These are phyloP conservation scores for Papilio helenus DNA, from an alignment of 1,140 invertebrate genomes.

Conservation along the genomic window DNA sequence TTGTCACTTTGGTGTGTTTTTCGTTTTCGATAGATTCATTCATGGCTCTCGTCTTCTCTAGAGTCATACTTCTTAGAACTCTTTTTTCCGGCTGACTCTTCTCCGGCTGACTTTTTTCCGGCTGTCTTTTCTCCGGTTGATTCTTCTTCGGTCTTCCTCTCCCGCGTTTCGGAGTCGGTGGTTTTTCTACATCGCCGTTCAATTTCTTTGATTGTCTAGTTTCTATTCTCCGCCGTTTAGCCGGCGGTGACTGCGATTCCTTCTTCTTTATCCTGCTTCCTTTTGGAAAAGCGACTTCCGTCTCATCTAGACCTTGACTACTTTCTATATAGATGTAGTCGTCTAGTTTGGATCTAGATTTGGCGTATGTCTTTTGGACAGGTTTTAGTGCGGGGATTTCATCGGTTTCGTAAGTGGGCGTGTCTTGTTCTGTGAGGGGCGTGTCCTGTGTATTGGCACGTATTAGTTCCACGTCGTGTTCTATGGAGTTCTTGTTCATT, in stretches of 20 bases:
- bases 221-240: constrained; percentile 70
- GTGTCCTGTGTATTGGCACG: constrained; percentile 70
- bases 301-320: constrained; percentile 71
- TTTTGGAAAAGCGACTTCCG: constrained; percentile 73
- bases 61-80: constrained; percentile 43
- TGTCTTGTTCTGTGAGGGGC: constrained; percentile 55
- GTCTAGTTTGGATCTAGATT: constrained; percentile 73
- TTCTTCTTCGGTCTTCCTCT: constrained; percentile 52
- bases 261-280: constrained; percentile 59
- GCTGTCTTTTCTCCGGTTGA: constrained; percentile 44
- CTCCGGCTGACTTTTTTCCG: constrained; percentile 43
- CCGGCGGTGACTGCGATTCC: constrained; percentile 59
- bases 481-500: constrained; percentile 73
- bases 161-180: constrained; percentile 45
- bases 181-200: constrained; percentile 45
- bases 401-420: constrained; percentile 61
- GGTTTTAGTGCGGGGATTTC: constrained; percentile 72
- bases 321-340: constrained; percentile 76
- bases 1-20: constrained; percentile 57
- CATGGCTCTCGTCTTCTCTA: constrained; percentile 53
- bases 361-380: constrained; percentile 75
- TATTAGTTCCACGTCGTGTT: constrained; percentile 73
- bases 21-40: constrained; percentile 79
- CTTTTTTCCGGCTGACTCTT: constrained; percentile 45
- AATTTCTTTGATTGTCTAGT: constrained; percentile 47